Evolutionary conservation across 1,140 invertebrate species (phyloP).

Genomic region (Kradibia gibbosae): DNA sequence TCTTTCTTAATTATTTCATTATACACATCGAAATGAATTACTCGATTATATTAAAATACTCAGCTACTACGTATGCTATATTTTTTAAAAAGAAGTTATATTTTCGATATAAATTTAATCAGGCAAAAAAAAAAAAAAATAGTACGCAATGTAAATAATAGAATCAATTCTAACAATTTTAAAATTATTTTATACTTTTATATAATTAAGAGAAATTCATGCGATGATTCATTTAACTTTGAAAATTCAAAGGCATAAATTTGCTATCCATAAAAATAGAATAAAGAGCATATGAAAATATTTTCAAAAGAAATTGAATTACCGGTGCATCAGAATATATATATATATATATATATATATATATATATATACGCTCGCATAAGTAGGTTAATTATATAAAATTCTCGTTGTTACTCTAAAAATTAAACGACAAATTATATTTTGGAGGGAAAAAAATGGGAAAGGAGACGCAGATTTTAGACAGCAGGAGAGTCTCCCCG

Average conservation of each 20-base stretch:
- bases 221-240: slow-evolving; percentile 2
- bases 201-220: background rate
- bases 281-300: background rate
- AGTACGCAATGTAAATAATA: background rate
- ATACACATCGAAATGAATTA: too few species aligned
- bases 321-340: too few species aligned
- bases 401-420: background rate
- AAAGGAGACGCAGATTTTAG: background rate
- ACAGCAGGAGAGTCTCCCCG: too few species aligned
- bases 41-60: too few species aligned
- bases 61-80: too few species aligned
- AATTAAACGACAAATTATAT: too few species aligned
- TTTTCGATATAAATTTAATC: background rate
- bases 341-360: too few species aligned
- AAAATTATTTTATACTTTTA: background rate
- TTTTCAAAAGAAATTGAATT: background rate
- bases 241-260: background rate
- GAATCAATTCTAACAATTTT: background rate
- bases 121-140: background rate
- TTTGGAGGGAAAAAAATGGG: background rate
- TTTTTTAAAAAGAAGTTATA: background rate
- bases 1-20: too few species aligned
- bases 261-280: background rate
- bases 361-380: too few species aligned
- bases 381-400: background rate